Percentiles rank a stretch among this genome's conserved stretches.
These are phyloP conservation scores for Streptopelia turtur DNA, from an alignment of 2,797 vertebrate genomes.

Conservation along the genomic window DNA sequence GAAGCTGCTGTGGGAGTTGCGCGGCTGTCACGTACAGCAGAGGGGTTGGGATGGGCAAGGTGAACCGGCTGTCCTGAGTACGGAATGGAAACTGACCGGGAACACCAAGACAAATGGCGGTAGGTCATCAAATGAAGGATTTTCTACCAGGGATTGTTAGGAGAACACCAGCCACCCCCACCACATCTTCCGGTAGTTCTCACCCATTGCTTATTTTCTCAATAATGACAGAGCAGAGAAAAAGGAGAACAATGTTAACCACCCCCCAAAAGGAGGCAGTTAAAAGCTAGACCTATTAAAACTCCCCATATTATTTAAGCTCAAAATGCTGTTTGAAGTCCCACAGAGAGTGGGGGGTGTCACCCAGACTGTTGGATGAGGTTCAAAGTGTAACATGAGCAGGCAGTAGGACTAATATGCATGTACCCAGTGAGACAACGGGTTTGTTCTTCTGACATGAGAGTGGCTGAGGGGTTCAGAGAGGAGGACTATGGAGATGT, in stretches of 20 bases:
- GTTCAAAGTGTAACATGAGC: neutral
- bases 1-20: neutral
- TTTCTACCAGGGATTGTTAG: neutral
- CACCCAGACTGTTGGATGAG: neutral
- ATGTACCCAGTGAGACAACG: rapidly evolving
- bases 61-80: neutral
- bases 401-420: too few relatives aligned
- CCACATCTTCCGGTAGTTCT: neutral
- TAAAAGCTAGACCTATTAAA: neutral
- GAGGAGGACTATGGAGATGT: neutral
- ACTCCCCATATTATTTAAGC: neutral
- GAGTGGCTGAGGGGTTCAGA: neutral
- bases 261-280: neutral
- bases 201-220: neutral
- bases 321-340: neutral
- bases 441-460: neutral
- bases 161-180: neutral
- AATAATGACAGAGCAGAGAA: neutral
- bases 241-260: neutral
- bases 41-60: neutral
- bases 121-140: neutral
- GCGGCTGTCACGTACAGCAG: rapidly evolving
- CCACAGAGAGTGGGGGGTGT: rapidly evolving
- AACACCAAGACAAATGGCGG: neutral
- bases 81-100: neutral